These are phyloP conservation scores for Orchestia grillus DNA, from an alignment of 1,140 invertebrate genomes.

Conservation along the genomic window DNA sequence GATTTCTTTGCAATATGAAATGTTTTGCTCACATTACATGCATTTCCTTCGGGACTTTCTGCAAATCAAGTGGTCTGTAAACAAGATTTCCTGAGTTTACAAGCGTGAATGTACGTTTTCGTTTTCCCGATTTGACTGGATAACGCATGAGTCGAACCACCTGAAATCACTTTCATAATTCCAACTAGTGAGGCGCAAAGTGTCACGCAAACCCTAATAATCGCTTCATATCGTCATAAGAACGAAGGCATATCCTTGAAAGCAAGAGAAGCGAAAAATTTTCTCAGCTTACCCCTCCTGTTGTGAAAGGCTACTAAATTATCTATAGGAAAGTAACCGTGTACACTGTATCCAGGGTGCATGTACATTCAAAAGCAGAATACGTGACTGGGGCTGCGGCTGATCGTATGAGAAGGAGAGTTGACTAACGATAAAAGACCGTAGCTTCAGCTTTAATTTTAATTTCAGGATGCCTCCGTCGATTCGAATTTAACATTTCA, in stretches of 20 bases:
- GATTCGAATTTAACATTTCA: too few relatives aligned
- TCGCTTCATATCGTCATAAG: background rate
- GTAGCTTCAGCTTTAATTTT: too few relatives aligned
- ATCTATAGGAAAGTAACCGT: too few relatives aligned
- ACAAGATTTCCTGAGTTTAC: background rate
- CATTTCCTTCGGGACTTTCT: background rate
- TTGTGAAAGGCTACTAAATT: background rate
- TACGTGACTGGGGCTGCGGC: too few relatives aligned
- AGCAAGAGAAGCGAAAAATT: background rate
- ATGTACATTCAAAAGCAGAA: too few relatives aligned
- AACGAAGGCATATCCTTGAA: background rate
- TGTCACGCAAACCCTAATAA: background rate
- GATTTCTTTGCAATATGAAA: background rate
- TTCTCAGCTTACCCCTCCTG: background rate
- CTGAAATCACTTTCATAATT: too few relatives aligned
- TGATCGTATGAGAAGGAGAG: too few relatives aligned
- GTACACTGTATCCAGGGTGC: too few relatives aligned
- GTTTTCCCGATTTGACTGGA: background rate
- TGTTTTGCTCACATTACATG: background rate
- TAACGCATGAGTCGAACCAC: too few relatives aligned
- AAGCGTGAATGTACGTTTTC: background rate
- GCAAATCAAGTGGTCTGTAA: background rate
- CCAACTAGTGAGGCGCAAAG: background rate
- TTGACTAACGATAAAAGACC: too few relatives aligned
- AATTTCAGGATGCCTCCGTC: too few relatives aligned